These are phyloP conservation scores for Hylaea fasciaria DNA, from an alignment of 2,888 invertebrate genomes.

Conservation along the genomic window DNA sequence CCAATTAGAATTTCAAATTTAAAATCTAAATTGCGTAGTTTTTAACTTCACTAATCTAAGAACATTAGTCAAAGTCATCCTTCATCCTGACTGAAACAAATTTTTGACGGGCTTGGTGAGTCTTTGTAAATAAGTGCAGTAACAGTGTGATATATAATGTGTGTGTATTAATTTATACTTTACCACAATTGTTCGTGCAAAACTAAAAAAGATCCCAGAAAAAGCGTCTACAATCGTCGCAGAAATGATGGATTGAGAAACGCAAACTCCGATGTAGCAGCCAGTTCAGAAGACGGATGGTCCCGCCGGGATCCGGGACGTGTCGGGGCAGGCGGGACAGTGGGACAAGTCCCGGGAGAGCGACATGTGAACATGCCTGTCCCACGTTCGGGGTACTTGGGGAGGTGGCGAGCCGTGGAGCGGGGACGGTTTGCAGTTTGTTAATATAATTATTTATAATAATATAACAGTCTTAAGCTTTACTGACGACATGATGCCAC, in stretches of 20 bases:
- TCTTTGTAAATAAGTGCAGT: too few species aligned
- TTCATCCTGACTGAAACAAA: too few species aligned
- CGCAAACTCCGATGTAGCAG: slow-evolving; percentile 13
- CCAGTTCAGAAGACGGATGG: slow-evolving; percentile 33
- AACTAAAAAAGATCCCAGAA: slow-evolving; percentile 4
- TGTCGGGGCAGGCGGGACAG: slow-evolving; percentile 20
- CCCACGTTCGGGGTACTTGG: slow-evolving; percentile 21
- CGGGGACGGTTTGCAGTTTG: not conserved
- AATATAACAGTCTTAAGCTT: not conserved
- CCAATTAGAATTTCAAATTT: too few species aligned
- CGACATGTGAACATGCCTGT: slow-evolving; percentile 15
- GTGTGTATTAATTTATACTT: too few species aligned
- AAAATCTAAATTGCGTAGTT: too few species aligned
- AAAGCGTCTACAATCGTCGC: slow-evolving; percentile 7
- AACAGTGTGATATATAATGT: too few species aligned
- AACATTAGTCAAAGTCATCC: too few species aligned
- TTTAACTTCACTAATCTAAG: too few species aligned
- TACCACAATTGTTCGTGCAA: slow-evolving; percentile 9
- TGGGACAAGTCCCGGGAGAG: slow-evolving; percentile 29
- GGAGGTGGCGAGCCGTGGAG: slow-evolving; percentile 11
- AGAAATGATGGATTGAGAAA: slow-evolving; percentile 25
- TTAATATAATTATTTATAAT: not conserved
- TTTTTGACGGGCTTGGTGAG: too few species aligned
- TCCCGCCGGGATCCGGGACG: slow-evolving; percentile 30
- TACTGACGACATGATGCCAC: not conserved